Conservation (phyloP, 2,113 vertebrate genomes). For the Pseudolaguvia tuberculata region DNA sequence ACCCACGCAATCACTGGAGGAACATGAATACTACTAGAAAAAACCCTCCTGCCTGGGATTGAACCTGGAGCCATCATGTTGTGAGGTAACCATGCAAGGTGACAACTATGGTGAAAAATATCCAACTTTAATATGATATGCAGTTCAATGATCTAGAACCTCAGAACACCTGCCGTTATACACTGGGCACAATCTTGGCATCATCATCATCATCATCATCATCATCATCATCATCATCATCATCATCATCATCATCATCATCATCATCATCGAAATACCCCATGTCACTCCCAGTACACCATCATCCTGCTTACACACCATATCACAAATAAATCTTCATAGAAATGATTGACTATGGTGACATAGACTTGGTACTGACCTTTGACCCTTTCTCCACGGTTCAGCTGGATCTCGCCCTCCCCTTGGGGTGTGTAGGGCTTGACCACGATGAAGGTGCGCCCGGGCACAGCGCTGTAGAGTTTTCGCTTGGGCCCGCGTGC, state of each 20-base stretch:
- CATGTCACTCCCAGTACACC: neutral
- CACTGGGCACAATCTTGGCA: neutral
- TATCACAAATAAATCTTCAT: neutral
- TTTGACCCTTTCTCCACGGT: conserved; percentile 92
- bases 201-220: neutral
- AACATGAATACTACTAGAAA: no score
- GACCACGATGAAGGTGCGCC: conserved; percentile 90
- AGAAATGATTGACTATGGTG: conserved; percentile 8
- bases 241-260: no score
- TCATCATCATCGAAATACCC: neutral
- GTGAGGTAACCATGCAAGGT: no score
- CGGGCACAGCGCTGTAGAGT: conserved; percentile 94
- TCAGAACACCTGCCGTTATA: neutral
- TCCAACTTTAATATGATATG: no score
- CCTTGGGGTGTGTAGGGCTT: conserved; percentile 89
- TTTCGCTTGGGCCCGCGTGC: conserved; percentile 87
- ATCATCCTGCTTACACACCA: no score
- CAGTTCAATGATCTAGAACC: neutral
- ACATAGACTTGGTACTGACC: conserved; percentile 69
- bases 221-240: neutral
- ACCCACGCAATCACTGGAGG: no score
- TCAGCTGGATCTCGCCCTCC: conserved; percentile 90
- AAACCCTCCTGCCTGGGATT: no score
- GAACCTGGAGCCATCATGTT: no score
- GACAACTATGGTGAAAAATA: no score